phyloP scores from a whole-genome alignment of 2,113 vertebrate genomes.

The Datnioides undecimradiatus region DNA sequence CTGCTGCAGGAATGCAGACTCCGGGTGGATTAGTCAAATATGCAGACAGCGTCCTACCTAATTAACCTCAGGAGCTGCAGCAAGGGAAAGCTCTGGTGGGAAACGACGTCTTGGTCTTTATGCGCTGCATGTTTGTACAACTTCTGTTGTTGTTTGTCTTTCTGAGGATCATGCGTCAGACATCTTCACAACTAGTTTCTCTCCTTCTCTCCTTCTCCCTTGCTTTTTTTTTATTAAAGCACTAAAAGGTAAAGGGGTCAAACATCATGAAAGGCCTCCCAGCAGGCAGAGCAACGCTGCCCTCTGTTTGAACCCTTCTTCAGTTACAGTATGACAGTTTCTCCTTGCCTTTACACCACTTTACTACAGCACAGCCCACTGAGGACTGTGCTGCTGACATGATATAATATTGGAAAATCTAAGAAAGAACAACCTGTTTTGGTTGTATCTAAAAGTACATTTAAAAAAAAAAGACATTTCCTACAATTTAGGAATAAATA shows the following conservation, averaged over 20 bases:
- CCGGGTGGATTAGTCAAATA: constrained; percentile 59
- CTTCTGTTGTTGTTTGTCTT: not conserved
- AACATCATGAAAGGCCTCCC: constrained; percentile 32
- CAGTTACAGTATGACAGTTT: constrained; percentile 44
- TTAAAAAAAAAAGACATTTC: not conserved
- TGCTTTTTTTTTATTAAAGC: constrained; percentile 19
- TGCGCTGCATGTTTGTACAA: not conserved
- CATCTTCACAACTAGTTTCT: not conserved
- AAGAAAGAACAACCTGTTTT: not conserved
- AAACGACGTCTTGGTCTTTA: not conserved
- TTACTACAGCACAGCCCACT: not conserved
- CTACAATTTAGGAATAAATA: not conserved
- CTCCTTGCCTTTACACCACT: constrained; percentile 2
- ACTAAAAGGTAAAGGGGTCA: constrained; percentile 55
- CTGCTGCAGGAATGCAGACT: constrained; percentile 63
- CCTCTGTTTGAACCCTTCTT: constrained; percentile 68
- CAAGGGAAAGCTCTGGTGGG: not conserved
- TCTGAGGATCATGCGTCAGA: not conserved
- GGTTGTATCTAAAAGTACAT: not conserved
- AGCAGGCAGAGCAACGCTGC: constrained; percentile 47
- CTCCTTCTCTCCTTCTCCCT: not conserved
- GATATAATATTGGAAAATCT: not conserved
- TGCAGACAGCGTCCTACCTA: constrained; percentile 47
- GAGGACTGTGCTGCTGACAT: not conserved
- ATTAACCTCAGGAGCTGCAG: constrained; percentile 62